phyloP scores from a whole-genome alignment of 2,113 vertebrate genomes.

The Garra rufa region DNA sequence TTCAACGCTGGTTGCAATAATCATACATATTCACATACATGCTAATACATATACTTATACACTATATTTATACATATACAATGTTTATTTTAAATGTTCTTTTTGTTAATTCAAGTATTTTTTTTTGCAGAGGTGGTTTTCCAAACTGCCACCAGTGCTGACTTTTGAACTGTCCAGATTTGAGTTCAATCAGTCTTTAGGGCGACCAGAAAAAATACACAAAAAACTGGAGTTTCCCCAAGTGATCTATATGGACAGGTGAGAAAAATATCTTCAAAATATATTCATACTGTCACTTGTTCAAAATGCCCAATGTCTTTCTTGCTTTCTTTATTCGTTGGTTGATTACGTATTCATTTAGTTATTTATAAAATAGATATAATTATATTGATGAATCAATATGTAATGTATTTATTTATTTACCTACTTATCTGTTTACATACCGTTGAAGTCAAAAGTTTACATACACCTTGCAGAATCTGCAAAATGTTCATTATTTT shows the following conservation, averaged over 20 bases:
- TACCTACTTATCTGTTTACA: background rate
- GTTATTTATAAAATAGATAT: background rate
- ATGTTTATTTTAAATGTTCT: too few species aligned
- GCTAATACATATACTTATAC: too few species aligned
- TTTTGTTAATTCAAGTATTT: background rate
- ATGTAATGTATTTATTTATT: background rate
- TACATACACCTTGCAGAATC: too few species aligned
- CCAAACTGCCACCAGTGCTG: slow-evolving; percentile 92
- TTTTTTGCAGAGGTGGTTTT: slow-evolving; percentile 90
- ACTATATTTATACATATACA: too few species aligned
- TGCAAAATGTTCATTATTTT: too few species aligned
- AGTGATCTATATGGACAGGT: slow-evolving; percentile 97
- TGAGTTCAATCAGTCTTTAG: slow-evolving; percentile 95
- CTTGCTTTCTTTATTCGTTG: too few species aligned
- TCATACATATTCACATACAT: too few species aligned
- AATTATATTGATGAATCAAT: background rate
- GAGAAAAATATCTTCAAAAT: slow-evolving; percentile 43
- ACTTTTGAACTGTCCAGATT: slow-evolving; percentile 98
- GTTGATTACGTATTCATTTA: background rate
- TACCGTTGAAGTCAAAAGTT: background rate
- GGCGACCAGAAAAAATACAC: slow-evolving; percentile 98
- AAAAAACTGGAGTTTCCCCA: slow-evolving; percentile 94
- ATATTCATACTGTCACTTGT: too few species aligned
- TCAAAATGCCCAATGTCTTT: too few species aligned
- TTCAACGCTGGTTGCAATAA: too few species aligned